Base-by-base conservation (phyloP, 2,888 invertebrate genomes). In the Cremastinae sp. region DNA sequence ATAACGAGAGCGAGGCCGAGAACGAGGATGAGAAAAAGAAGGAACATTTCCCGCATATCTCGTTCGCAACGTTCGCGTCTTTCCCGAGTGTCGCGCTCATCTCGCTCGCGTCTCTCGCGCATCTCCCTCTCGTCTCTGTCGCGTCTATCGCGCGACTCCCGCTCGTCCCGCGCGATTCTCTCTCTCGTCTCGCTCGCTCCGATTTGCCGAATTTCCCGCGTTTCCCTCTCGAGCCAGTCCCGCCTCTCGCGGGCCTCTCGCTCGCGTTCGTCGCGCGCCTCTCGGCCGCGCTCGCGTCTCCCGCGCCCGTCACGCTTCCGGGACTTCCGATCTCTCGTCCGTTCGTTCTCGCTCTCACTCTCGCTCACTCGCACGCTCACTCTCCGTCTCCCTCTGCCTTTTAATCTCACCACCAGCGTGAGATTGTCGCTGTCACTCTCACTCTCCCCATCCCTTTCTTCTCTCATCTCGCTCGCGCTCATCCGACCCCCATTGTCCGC, bases 401-500 rank as follows among this genome's bases (percentile, higher is more conserved):
- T 59, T 45, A 28, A 12, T 14, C 43, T 36, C 5, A 45, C 65
- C 36, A 38, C 12, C 36, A 16, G 20, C 7, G 51, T 22, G 2
- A 53, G 4, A 20, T 38, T 43, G 43, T 51, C 34, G 34, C 51
- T 43, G 45, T 45, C 45, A 9, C 2, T 41, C 54, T 34, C 54
- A 34, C 16, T 34, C 14, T 54, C 54, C 28, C 54, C 34, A 41
- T 59, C 54, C 12, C 36, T 20, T 22, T 61, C 18, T 9, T 16
- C 51, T 34, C 62, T 45, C 51, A 34, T 58, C 41, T 66, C 51
- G 45, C 58, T 45, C 58, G 20, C 49, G 14, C 64, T 2, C 49
- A 28, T 18, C 36, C 8, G 38, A 73, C 59, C 59, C 72, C 47
- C 65, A 61, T 65, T 18, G 28, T 18, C 56, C 64, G 36, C 56